phyloP scores from a whole-genome alignment of 2,888 invertebrate genomes.

The Ceraclea dissimilis region DNA sequence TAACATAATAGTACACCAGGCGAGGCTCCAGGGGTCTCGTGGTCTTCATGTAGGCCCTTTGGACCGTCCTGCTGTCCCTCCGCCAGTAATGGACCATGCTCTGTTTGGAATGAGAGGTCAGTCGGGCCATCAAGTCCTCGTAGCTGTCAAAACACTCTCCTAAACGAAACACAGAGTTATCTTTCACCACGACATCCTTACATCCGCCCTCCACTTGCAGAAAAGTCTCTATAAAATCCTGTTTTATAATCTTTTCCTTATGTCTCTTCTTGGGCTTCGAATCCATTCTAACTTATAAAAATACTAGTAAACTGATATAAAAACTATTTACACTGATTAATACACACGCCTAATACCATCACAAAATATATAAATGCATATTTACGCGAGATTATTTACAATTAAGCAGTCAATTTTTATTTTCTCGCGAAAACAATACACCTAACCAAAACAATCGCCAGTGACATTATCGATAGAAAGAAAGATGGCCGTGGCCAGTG shows the following conservation, averaged over 20 bases:
- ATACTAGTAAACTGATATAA: too few species aligned
- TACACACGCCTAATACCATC: too few species aligned
- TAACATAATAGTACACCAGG: slow-evolving; percentile 38
- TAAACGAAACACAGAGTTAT: slow-evolving; percentile 30
- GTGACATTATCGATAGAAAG: too few species aligned
- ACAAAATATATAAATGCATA: too few species aligned
- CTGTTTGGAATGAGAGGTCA: slow-evolving; percentile 35
- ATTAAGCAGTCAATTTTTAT: too few species aligned
- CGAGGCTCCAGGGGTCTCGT: slow-evolving; percentile 35
- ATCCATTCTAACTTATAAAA: not conserved
- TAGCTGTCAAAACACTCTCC: slow-evolving; percentile 39
- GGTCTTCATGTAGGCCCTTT: slow-evolving; percentile 39
- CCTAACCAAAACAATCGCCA: too few species aligned
- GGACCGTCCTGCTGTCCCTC: slow-evolving; percentile 39
- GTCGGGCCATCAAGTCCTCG: slow-evolving; percentile 34
- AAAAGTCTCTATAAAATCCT: too few species aligned
- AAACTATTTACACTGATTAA: too few species aligned
- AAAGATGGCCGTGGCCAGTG: too few species aligned
- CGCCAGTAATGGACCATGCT: slow-evolving; percentile 40
- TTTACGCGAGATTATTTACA: too few species aligned
- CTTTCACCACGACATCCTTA: slow-evolving; percentile 6
- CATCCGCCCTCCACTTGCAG: not conserved
- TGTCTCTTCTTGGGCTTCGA: not conserved
- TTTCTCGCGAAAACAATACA: too few species aligned
- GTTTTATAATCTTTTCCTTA: not conserved